Evolutionary conservation across 2,797 vertebrate genomes (phyloP), one percentile per base, ranked within the genome.

Genomic region (Schizothorax lantsangensis): DNA sequence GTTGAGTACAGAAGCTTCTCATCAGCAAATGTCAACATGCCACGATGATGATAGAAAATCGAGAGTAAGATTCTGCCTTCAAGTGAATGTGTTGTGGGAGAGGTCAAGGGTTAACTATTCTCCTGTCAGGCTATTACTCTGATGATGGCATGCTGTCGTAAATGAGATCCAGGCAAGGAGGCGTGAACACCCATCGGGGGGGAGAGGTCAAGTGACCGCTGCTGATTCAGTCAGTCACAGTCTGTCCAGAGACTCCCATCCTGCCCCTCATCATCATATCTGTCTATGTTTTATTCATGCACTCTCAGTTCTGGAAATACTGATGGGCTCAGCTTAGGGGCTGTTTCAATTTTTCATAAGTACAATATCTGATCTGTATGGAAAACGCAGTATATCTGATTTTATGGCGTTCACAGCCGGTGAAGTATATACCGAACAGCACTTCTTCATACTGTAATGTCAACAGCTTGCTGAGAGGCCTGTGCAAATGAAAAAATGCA

Each of bases 261-360:
- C 78, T 88, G 74, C 19, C 66, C 84, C 78, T 88, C 83, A 93
- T 93, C 85, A 89, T 91, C 87, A 88, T 91, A 89, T 91, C 87
- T 90, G 89, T 89, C 88, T 45, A 93, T 94, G 90, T 92, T 91
- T 92, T 93, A 93, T 94, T 94, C 87, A 94, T 93, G 59, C 33
- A 68, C 77, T 71, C 90, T 88, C 86, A 88, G 88, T 80, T 88
- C 90, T 89, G 75, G 74, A 74, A 84, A 89, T 86, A 87, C 75
- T 79, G 79, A 90, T 79, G 64, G 84, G 30, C 84, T 88, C 83
- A 68, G 81, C 79, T 84, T 52, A 89, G 79, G 43, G 85, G 47
- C 81, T 83, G 87, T 89, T 85, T 91, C 88, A 88, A 91, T 93
- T 93, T 92, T 88, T 91, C 79, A 91, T 89, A 84, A 91, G 74